Evolutionary conservation across 1,140 invertebrate species (phyloP), one percentile per base, ranked within the genome.

Genomic region (Magallana gigas): DNA sequence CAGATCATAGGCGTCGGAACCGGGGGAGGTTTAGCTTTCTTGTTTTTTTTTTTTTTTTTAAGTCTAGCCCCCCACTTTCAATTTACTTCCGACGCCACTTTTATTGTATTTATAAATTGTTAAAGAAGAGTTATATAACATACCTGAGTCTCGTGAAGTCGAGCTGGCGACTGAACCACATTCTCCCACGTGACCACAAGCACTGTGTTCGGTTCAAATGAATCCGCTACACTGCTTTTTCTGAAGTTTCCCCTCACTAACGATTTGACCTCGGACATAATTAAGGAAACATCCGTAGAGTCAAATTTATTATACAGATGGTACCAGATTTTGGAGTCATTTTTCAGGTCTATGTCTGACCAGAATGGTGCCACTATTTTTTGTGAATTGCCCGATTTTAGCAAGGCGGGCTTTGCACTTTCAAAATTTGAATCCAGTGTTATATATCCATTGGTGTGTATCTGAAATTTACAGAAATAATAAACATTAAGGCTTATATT

Each of bases 331-430:
- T 76, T n/a, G 14, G 86, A 68, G 8, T 76, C 18, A 16, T 12
- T 57, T 14, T 14, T 48, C 14, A 48, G 5, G 7, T 60, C 56
- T 18, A 81, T 36, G 56, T 87, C 86, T 29, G 82, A 29, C 86
- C 86, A 87, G 29, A 87, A 71, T 57, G 82, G 86, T 36, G 86
- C 81, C n/a, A 87, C 7, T 7, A 87, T 87, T 71, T 87, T 87
- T 8, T 83, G 56, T 59, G 48, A 48, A 23, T 83, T 83, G 57
- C 71, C 64, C 36, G 86, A 48, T 14, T 81, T 36, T 16, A 87
- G 82, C 8, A 6, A 14, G 36, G 56, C 64, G 56, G 86, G 86
- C 4, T 83, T 84, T 9, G 56, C 64, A 4, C 80, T 71, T 23
- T 36, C 14, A 59, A 62, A 87, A 14, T 83, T 57, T 36, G 81